These are phyloP conservation scores for Hyppa rectilinea DNA, from an alignment of 2,888 invertebrate genomes.

Conservation along the genomic window DNA sequence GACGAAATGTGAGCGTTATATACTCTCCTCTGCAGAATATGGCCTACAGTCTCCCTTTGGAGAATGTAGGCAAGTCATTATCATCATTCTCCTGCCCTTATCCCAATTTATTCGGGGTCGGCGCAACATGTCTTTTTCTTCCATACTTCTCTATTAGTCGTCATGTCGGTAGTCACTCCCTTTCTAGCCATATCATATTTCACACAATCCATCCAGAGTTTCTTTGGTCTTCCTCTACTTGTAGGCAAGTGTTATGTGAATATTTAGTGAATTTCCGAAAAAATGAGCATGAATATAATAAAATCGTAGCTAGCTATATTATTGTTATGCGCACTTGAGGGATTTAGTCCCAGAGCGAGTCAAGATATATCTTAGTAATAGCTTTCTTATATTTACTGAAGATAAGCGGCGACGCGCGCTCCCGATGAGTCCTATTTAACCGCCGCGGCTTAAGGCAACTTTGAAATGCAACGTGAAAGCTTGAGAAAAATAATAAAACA, in stretches of 20 bases:
- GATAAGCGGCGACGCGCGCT: slow-evolving; percentile 19
- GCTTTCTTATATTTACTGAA: slow-evolving; percentile 30
- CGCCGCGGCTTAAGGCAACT: slow-evolving; percentile 15
- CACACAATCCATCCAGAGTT: too few species aligned
- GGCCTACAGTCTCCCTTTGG: too few species aligned
- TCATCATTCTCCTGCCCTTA: too few species aligned
- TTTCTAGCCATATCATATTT: too few species aligned
- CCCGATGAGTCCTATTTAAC: slow-evolving; percentile 12
- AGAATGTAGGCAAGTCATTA: not conserved
- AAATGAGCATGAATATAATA: not conserved
- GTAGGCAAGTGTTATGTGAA: too few species aligned
- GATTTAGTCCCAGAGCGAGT: slow-evolving; percentile 2
- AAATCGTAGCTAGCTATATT: not conserved
- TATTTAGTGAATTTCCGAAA: not conserved
- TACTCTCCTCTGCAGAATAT: not conserved
- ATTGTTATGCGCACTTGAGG: not conserved
- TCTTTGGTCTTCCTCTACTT: too few species aligned
- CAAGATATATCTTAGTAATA: slow-evolving; percentile 28
- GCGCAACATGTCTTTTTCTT: too few species aligned
- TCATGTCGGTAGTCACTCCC: too few species aligned
- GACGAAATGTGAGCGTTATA: not conserved
- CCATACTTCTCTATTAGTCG: too few species aligned
- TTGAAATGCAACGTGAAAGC: not conserved
- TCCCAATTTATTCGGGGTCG: too few species aligned
- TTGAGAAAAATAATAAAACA: slow-evolving; percentile 6